Percentiles rank a stretch among this genome's conserved stretches.
phyloP scores from a whole-genome alignment of 2,797 vertebrate genomes.

The Falco novaeseelandiae region DNA sequence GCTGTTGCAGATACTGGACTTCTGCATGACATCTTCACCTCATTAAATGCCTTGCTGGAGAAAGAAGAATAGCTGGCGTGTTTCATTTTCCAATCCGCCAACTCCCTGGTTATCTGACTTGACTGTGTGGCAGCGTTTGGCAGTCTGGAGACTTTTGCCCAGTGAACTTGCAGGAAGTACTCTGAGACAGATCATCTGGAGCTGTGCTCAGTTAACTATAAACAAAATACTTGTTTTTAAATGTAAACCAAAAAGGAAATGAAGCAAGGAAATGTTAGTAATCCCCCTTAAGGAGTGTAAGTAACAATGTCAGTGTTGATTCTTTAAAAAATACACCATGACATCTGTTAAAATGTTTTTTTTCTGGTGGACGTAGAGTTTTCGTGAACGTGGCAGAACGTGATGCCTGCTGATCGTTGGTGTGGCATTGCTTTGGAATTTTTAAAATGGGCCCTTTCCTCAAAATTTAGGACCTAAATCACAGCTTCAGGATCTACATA shows the following conservation, averaged over 20 bases:
- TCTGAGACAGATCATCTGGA: neutral
- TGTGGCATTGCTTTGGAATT: neutral
- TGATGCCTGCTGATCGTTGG: neutral
- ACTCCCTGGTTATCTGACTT: neutral
- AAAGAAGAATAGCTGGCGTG: neutral
- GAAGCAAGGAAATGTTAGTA: conserved; percentile 19
- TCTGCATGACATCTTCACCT: neutral
- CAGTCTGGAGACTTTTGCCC: fast-evolving
- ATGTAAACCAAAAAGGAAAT: conserved; percentile 30
- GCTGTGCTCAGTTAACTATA: neutral
- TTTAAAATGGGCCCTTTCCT: neutral
- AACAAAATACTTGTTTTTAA: conserved; percentile 51
- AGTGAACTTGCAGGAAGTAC: neutral
- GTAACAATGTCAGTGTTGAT: neutral
- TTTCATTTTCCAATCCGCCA: neutral
- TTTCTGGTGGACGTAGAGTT: neutral
- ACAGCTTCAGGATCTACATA: neutral
- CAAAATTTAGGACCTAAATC: neutral
- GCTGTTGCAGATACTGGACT: neutral
- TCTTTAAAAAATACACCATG: neutral
- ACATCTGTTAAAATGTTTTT: neutral
- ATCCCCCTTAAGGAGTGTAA: neutral
- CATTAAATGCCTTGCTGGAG: neutral
- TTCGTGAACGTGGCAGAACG: neutral
- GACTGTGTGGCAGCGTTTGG: neutral